Conservation (phyloP, 1,140 invertebrate genomes). For the Bombus huntii region DNA sequence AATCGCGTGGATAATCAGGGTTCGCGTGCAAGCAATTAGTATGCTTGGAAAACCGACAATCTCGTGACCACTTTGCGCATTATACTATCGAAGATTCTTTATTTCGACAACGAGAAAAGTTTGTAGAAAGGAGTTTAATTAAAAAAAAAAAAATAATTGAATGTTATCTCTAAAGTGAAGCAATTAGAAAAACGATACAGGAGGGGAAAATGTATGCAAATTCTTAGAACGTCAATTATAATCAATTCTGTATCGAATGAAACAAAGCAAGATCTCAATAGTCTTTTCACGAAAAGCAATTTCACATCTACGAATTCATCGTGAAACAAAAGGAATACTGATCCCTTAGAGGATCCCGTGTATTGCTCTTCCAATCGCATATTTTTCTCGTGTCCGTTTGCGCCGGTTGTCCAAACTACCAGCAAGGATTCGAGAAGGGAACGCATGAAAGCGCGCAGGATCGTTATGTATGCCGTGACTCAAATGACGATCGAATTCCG, state of each 20-base stretch:
- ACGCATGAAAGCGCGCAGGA: slow-evolving; percentile 35
- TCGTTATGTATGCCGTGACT: slow-evolving; percentile 58
- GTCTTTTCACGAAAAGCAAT: neutral
- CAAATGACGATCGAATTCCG: slow-evolving; percentile 65
- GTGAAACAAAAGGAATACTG: neutral
- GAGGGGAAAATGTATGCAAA: neutral
- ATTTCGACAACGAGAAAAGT: neutral
- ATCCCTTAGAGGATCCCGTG: neutral
- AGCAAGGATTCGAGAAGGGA: slow-evolving; percentile 10
- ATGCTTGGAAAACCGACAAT: neutral
- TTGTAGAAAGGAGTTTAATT: neutral
- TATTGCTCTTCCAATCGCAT: neutral
- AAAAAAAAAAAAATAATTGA: too few species aligned
- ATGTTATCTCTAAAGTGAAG: too few species aligned
- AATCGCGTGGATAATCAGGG: slow-evolving; percentile 25
- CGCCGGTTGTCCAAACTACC: slow-evolving; percentile 39
- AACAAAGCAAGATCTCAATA: neutral
- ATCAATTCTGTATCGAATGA: too few species aligned
- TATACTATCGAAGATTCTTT: neutral
- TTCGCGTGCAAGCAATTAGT: slow-evolving; percentile 30
- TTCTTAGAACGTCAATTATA: too few species aligned
- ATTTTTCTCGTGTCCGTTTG: slow-evolving; percentile 12
- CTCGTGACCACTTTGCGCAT: neutral
- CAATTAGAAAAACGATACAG: neutral
- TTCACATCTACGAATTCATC: neutral